Evolutionary conservation across 2,113 vertebrate species (phyloP).

Genomic region (Tychaedon coryphoeus): DNA sequence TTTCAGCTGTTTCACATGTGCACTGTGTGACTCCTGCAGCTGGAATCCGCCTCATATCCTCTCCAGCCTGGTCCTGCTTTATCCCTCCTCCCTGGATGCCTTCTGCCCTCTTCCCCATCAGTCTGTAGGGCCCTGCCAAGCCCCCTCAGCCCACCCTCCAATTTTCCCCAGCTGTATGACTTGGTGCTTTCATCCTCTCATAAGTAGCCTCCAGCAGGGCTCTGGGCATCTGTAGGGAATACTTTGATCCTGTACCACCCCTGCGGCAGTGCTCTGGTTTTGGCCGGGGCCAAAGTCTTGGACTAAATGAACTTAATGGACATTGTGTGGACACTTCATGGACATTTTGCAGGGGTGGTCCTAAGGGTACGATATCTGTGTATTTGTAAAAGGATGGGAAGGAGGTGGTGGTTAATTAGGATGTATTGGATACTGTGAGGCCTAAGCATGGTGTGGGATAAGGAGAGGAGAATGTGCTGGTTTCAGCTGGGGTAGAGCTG

Average conservation of each 20-base stretch:
- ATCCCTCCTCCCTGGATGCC: not conserved
- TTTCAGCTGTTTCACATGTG: rapidly evolving
- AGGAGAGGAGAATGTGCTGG: not conserved
- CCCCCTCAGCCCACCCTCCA: rapidly evolving
- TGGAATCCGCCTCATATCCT: not conserved
- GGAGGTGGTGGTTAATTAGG: not conserved
- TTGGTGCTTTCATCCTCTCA: not conserved
- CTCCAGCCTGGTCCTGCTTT: not conserved
- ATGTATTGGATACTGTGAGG: not conserved
- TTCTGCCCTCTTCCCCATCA: not conserved
- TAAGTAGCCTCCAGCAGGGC: not conserved
- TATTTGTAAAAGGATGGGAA: not conserved
- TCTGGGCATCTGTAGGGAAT: not conserved
- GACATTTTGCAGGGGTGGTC: not conserved
- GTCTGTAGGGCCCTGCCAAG: too few species aligned
- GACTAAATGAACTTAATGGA: not conserved
- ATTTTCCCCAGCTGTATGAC: not conserved
- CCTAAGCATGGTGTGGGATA: not conserved
- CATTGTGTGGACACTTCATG: not conserved
- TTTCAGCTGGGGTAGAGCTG: not conserved
- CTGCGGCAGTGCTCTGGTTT: not conserved
- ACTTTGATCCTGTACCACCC: rapidly evolving
- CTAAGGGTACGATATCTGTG: not conserved
- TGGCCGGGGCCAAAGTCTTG: not conserved
- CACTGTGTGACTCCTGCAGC: not conserved